phyloP scores from a whole-genome alignment of 2,797 vertebrate genomes.

The Eulemur rubriventer region DNA sequence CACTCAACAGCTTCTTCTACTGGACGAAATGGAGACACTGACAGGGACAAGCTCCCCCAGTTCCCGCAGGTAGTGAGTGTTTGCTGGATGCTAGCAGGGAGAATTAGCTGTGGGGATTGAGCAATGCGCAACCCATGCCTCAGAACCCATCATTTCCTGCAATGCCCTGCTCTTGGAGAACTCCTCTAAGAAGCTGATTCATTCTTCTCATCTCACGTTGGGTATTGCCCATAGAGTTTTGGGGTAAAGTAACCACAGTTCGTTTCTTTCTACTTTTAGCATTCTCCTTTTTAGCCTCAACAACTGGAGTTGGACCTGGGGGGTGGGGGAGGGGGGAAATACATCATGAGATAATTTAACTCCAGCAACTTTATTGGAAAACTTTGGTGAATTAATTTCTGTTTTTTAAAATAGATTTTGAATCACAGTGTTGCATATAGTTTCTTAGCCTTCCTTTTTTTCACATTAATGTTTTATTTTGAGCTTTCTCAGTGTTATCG shows the following conservation, averaged over 20 bases:
- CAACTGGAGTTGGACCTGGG: neutral
- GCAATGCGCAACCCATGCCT: neutral
- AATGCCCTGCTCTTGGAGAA: neutral
- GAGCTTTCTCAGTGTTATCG: neutral
- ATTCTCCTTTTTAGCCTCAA: neutral
- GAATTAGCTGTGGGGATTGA: neutral
- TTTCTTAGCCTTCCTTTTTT: neutral
- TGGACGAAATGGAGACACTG: neutral
- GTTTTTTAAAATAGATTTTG: neutral
- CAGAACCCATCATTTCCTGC: slow-evolving; percentile 47
- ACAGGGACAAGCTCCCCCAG: neutral
- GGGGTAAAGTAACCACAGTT: neutral
- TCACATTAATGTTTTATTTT: neutral
- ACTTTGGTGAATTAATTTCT: neutral
- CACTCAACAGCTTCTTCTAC: neutral
- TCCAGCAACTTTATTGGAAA: neutral
- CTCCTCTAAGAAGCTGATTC: neutral
- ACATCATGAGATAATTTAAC: neutral
- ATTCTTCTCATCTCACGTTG: neutral
- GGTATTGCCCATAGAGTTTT: neutral
- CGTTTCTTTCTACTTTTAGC: neutral
- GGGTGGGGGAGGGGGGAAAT: no score
- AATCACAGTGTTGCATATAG: neutral
- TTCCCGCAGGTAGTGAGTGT: accelerated
- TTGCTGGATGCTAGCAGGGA: neutral